phyloP scores from a whole-genome alignment of 1,140 invertebrate species.

The Leguminivora glycinivorella region DNA sequence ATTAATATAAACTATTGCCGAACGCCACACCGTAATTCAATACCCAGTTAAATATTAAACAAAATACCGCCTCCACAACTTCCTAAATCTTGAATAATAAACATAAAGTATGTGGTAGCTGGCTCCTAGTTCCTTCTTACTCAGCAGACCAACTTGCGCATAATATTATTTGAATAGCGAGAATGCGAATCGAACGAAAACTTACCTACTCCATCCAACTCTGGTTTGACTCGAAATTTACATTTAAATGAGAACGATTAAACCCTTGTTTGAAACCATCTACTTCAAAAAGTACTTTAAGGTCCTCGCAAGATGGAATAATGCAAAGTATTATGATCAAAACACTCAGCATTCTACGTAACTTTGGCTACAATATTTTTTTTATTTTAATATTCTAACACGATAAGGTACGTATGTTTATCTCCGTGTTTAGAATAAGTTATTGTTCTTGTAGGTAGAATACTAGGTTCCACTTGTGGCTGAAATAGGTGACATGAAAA shows the following conservation, averaged over 20 bases:
- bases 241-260: constrained; percentile 65
- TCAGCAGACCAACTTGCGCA: constrained; percentile 38
- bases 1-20: no score
- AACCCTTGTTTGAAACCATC: constrained; percentile 61
- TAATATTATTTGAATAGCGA: constrained; percentile 56
- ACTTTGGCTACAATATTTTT: no score
- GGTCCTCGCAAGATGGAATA: constrained; percentile 34
- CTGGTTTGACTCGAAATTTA: constrained; percentile 53
- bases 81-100: constrained; percentile 33
- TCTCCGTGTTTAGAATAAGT: no score
- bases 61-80: constrained; percentile 31
- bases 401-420: no score
- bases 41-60: not conserved
- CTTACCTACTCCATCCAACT: constrained; percentile 44
- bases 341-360: no score
- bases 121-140: constrained; percentile 21
- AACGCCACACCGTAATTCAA: not conserved
- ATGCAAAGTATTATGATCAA: not conserved
- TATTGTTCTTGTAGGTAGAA: no score
- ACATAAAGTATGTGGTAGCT: constrained; percentile 46
- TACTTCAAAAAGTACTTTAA: constrained; percentile 44
- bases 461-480: no score
- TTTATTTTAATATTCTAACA: no score
- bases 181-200: constrained; percentile 49
- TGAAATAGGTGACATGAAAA: no score